Conservation (phyloP, 2,797 vertebrate species). For the Nothura maculosa region DNA sequence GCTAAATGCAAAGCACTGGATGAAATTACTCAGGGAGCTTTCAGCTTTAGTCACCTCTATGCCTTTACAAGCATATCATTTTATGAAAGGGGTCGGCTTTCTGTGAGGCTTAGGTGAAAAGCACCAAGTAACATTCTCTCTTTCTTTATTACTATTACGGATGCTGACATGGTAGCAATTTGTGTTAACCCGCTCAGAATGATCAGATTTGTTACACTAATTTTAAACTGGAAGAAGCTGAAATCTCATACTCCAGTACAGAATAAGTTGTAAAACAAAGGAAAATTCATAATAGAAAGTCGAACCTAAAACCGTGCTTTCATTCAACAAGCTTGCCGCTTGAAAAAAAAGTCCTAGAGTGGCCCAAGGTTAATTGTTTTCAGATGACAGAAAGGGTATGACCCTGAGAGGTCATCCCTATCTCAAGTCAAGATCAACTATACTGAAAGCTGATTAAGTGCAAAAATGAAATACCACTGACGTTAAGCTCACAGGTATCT, state of each 20-base stretch:
- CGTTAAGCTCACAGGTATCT: constrained; percentile 51
- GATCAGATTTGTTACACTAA: neutral
- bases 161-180: neutral
- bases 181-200: neutral
- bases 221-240: neutral
- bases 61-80: neutral
- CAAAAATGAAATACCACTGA: constrained; percentile 63
- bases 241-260: neutral
- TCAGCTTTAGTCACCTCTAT: neutral
- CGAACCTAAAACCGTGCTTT: neutral
- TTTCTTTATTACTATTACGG: neutral
- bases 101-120: neutral
- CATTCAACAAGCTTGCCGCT: neutral
- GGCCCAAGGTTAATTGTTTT: constrained; percentile 41
- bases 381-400: constrained; percentile 59
- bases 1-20: neutral
- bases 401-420: constrained; percentile 66
- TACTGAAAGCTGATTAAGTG: constrained; percentile 51
- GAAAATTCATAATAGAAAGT: neutral
- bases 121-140: neutral
- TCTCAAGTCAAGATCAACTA: constrained; percentile 66
- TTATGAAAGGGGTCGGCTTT: neutral
- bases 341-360: neutral
- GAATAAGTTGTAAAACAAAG: neutral
- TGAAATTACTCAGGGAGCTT: neutral